Evolutionary conservation across 2,113 vertebrate species (phyloP), one percentile per base, ranked within the genome.

Genomic region (Pelobates fuscus): DNA sequence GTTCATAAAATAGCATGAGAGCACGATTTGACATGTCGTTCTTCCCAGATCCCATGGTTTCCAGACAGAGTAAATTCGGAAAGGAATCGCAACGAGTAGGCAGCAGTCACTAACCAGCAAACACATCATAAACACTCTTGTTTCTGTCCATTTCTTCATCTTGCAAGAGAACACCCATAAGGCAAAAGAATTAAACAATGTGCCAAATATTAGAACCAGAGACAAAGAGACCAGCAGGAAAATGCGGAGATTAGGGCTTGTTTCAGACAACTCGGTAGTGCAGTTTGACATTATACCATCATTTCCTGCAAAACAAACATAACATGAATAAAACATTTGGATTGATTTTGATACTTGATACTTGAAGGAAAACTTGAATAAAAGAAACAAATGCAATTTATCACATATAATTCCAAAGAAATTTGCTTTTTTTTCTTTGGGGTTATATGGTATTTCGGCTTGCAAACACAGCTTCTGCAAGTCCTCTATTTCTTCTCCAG

Each of bases 51-150:
- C 2, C 61, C 70, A n/a, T 0, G 0, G 0, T 0, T 21, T 0
- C 0, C 0, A 3, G 66, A 62, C 52, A 8, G 83, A 86, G 46
- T 64, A 4, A 0, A 89, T 66, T 43, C 86, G 3, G 24, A 92
- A 86, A 20, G 93, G 92, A 49, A 92, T 24, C 5, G 79, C 30
- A 2, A 88, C 77, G 21, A 93, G 82, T 55, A 92, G 77, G 30
- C 79, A 83, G 12, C 82, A 82, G 81, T 94, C 92, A 0, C 91
- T 85, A 0, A 80, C 0, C 0, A 89, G 79, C 68, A 94, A 86
- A 77, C 86, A 92, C 78, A 78, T 84, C 86, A 92, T 88, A 79
- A 92, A 94, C 62, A 94, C 43, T 21, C 80, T 86, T 20, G 90
- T 88, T 82, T 91, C 87, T 0, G 84, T 92, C 90, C 90, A 92